Evolutionary conservation across 2,797 vertebrate species (phyloP), one percentile per base, ranked within the genome.

Genomic region (Arnoldichthys spilopterus): DNA sequence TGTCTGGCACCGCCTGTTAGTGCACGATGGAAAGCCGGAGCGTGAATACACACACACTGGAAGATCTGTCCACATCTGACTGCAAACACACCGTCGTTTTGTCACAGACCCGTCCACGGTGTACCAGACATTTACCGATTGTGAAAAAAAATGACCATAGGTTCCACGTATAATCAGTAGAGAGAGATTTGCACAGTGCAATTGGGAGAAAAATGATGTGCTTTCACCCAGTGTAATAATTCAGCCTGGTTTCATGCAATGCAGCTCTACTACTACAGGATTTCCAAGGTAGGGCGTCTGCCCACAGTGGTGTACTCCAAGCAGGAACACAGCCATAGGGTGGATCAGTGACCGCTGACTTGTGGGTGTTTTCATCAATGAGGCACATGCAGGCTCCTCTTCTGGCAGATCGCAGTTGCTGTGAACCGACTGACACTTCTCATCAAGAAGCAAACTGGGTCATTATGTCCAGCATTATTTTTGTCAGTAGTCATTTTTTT

Each of bases 1-100:
- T 63, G n/a, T 64, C 59, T 70, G 47, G 67, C 67, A 34, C 67
- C 67, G 49, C 67, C 49, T 61, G 74, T 4, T 43, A 45, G 45
- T 66, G 37, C 34, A 15, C 16, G 32, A 18, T 43, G 64, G 26
- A 78, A 30, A 62, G 45, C 37, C 62, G 24, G 18, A 62, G 24
- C 59, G 37, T 56, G 3, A 51, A 24, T 53, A 40, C 49, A 58
- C 54, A 63, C 1, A n/a, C n/a, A n/a, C n/a, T n/a, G 28, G 20
- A 15, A 32, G 24, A 22, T 12, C 6, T n/a, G 22, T 0, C 15
- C 43, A 47, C 15, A 47, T 22, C 11, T n/a, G 26, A 26, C 37
- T 45, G 37, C 12, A n/a, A 45, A 18, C 24, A 8, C 67, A 32
- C 6, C 9, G 15, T 51, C 26, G 3, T 63, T 26, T 4, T 43